A percentile compares a stretch with the other conserved stretches of the same genome.
Conservation (phyloP, 2,113 vertebrate genomes). For the Crocuta crocuta region DNA sequence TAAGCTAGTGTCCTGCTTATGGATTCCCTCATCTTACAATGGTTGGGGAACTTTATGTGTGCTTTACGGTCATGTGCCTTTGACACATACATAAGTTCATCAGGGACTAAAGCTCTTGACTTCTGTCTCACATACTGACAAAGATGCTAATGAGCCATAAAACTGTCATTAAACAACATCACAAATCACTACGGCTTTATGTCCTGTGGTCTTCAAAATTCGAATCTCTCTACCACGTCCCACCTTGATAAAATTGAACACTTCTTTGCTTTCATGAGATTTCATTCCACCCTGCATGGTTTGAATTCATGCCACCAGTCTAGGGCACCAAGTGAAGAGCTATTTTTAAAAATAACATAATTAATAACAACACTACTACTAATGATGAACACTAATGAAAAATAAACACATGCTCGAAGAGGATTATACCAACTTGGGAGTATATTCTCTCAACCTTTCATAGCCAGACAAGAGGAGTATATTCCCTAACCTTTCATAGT, state of each 20-base stretch:
- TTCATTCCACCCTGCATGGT: not conserved
- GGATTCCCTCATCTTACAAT: not conserved
- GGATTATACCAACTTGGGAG: not conserved
- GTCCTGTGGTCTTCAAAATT: not conserved
- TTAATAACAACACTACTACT: not conserved
- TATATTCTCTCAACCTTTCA: slow-evolving; percentile 50
- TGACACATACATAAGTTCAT: not conserved
- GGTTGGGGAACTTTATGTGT: not conserved
- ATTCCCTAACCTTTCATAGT: slow-evolving; percentile 46
- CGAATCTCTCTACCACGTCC: not conserved
- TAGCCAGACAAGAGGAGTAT: not conserved
- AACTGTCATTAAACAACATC: not conserved
- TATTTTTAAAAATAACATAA: not conserved
- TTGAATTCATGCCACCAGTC: not conserved
- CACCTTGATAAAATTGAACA: not conserved
- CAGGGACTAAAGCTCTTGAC: not conserved
- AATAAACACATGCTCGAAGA: not conserved
- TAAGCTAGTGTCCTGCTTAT: not conserved
- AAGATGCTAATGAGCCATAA: not conserved
- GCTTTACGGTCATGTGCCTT: not conserved
- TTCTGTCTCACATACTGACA: not conserved
- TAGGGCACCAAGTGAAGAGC: not conserved
- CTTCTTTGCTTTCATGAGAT: not conserved
- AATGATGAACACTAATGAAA: not conserved
- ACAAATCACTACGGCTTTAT: not conserved